Conservation (phyloP, 1,140 invertebrate species). For the Drosophila pseudoananassae region DNA sequence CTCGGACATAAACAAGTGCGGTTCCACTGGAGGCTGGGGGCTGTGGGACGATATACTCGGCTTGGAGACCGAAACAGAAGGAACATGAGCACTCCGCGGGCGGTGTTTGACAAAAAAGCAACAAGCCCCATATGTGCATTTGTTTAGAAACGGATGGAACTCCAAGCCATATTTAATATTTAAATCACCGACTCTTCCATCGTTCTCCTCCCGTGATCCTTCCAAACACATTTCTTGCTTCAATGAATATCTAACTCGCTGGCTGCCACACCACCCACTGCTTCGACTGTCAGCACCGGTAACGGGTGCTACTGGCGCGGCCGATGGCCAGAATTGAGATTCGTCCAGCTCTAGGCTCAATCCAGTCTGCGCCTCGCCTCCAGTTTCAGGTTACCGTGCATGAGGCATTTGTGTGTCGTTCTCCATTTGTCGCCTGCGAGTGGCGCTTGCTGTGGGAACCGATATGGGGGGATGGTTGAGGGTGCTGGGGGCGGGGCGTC, state of each 20-base stretch:
- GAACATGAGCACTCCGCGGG: constrained; percentile 59
- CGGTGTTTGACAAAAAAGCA: constrained; percentile 50
- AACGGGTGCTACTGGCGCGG: constrained; percentile 5
- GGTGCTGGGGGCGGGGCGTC: constrained; percentile 4
- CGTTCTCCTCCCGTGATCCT: no score
- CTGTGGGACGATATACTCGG: not conserved
- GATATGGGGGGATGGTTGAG: not conserved
- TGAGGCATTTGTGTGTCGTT: constrained; percentile 58
- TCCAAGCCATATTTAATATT: no score
- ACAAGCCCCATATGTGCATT: constrained; percentile 21
- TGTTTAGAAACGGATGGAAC: no score
- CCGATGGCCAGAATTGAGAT: constrained; percentile 40
- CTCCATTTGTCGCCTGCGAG: constrained; percentile 64
- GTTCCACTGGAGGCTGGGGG: not conserved
- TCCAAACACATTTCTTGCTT: no score
- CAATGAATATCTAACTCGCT: not conserved
- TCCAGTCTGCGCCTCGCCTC: constrained; percentile 23
- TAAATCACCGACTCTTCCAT: no score
- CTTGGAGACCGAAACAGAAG: constrained; percentile 40
- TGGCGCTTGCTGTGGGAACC: constrained; percentile 30
- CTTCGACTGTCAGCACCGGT: constrained; percentile 40
- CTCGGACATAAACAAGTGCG: constrained; percentile 37
- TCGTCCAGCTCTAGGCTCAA: not conserved
- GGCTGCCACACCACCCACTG: constrained; percentile 48
- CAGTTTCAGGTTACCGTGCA: constrained; percentile 59